Percentiles rank a stretch among this genome's conserved stretches.
These are phyloP conservation scores for Synergus itoensis DNA, from an alignment of 2,888 invertebrate species.

Conservation along the genomic window DNA sequence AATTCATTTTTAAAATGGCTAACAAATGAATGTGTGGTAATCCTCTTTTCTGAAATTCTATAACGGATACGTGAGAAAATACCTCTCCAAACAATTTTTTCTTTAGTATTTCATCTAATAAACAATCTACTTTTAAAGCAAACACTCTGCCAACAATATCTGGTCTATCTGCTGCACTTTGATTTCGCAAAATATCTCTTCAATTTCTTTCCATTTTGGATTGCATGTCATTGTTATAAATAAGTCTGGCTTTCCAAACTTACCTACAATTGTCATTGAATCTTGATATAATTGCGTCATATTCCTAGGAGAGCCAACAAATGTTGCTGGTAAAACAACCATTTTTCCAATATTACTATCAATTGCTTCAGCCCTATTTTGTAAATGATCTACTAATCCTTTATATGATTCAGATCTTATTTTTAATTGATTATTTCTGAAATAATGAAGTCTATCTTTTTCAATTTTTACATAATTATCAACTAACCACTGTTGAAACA, in stretches of 20 bases:
- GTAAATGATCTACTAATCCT: background rate
- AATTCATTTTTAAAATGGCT: too few relatives aligned
- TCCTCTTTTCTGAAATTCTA: constrained; percentile 12
- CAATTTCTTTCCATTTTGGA: too few relatives aligned
- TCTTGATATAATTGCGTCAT: constrained; percentile 74
- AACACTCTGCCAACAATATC: constrained; percentile 50
- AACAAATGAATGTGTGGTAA: too few relatives aligned
- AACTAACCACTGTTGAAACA: too few relatives aligned
- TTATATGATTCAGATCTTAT: background rate
- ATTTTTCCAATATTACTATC: constrained; percentile 61
- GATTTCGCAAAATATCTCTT: constrained; percentile 51
- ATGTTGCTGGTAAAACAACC: constrained; percentile 70
- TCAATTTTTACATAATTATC: too few relatives aligned
- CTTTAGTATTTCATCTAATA: constrained; percentile 39
- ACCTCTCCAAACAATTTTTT: constrained; percentile 39
- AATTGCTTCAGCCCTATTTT: constrained; percentile 26
- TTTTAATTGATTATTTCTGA: background rate
- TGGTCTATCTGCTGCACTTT: constrained; percentile 55
- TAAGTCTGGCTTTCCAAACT: constrained; percentile 74
- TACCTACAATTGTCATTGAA: constrained; percentile 76
- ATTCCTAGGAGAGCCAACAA: constrained; percentile 67
- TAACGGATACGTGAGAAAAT: background rate
- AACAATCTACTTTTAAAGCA: constrained; percentile 42
- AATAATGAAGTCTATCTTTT: too few relatives aligned
- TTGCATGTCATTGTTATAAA: constrained; percentile 49